Evolutionary conservation across 2,888 invertebrate genomes (phyloP), one percentile per base, ranked within the genome.

Genomic region (Pasiphila rectangulata): DNA sequence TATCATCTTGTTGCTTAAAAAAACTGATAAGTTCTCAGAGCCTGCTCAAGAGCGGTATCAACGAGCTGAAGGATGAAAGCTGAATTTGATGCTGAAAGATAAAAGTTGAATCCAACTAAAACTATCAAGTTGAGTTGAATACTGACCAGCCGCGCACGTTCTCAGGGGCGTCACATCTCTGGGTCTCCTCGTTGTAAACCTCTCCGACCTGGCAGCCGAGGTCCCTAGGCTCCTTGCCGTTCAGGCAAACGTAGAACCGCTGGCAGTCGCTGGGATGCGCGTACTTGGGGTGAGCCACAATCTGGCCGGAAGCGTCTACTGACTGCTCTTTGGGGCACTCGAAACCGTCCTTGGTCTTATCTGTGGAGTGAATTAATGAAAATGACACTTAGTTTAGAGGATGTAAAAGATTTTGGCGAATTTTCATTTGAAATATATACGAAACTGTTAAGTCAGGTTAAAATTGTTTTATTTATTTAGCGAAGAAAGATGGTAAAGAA

Each of bases 221-320:
- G 75, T 96, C 95, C 54, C 96, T 92, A n/a, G 97, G 96, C 61
- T 94, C 96, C 17, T 93, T 90, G 7, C 95, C 95, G 76, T 94
- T 96, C 63, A 96, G 83, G 79, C 96, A 96, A 19, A 96, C 96
- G 83, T 96, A 97, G 92, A 97, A 97, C 67, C 95, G 93, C 79
- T 96, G 95, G 84, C 97, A 97, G 80, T 97, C 96, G 20, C 91
- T 92, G 24, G 95, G 94, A 85, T 97, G 95, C 1, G 96, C 90
- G 83, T 91, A 96, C 78, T 95, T 95, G 13, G 96, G 96, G 83
- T 96, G 96, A 16, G 95, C 93, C 2, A 95, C 92, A 4, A 90
- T 74, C 72, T 93, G 93, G 15, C 96, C 96, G 58, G 91, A 91
- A 7, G 89, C 76, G 68, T 94, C 94, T 0, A 91, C 86, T 51